Base-by-base conservation (phyloP, 2,888 invertebrate genomes). In the Conchocele bisecta region DNA sequence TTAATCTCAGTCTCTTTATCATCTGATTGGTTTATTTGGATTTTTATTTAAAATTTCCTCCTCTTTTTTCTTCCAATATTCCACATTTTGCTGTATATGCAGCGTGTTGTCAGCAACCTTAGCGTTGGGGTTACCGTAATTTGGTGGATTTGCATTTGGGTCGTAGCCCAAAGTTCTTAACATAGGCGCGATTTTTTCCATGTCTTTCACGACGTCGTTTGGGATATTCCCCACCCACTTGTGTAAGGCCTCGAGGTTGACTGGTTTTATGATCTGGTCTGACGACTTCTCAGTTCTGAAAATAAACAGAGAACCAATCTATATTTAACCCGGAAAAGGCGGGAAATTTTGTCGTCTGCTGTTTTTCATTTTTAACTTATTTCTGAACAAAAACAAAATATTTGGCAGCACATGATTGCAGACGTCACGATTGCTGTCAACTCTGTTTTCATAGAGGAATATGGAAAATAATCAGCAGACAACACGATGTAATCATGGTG, bases 251-350 rank as follows among this genome's bases (percentile, higher is more conserved):
- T 98, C 98, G 89, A 97, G 93, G 93, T 99, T 99, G 71, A 99
- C 96, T 17, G 99, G 98, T 89, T 98, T 98, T 91, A 99, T 97
- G 86, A 99, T 98, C 93, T 99, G 99, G 93, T 99, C 99, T 77
- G 98, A 98, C 56, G 98, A 98, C 75, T 98, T 94, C 93, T 99
- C 99, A 91, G 97, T 97, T 92, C 98, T 98, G 93, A 61, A 92
- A 92, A 72, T 57, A 56, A 22, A 60, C 24, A 50, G 67, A 79
- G 79, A 81, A 77, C 50, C 3, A n/a, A n/a, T n/a, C n/a, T n/a
- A n/a, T n/a, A n/a, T n/a, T n/a, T n/a, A n/a, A n/a, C n/a, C n/a
- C n/a, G n/a, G n/a, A n/a, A n/a, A n/a, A n/a, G n/a, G n/a, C n/a
- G n/a, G n/a, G n/a, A n/a, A n/a, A n/a, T n/a, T n/a, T n/a, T n/a